Evolutionary conservation across 2,797 vertebrate genomes (phyloP), one percentile per base, ranked within the genome.

Genomic region (Brachymystax lenok): DNA sequence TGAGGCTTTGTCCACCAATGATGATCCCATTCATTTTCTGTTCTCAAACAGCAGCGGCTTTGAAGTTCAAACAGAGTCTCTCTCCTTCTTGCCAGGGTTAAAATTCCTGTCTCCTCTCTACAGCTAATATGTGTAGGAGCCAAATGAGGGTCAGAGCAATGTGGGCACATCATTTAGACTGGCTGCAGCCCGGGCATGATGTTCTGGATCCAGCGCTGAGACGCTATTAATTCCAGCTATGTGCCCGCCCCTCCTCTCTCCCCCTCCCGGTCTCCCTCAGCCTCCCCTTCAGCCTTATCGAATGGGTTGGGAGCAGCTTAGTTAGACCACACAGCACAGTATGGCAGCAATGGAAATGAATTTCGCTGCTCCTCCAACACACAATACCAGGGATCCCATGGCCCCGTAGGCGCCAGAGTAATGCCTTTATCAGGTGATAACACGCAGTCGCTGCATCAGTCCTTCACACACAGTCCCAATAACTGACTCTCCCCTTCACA

Each of bases 371-470:
- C 73, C 68, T 69, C 51, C 72, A 69, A 24, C 19, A 61, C 71
- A 78, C 64, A 40, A 52, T 77, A 46, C 54, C 59, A 24, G 35
- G 59, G 61, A 74, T 74, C 27, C 52, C 54, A 54, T 64, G 69
- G 76, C 76, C 71, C n/a, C 40, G 54, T 56, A 74, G 70, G 66
- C 69, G 54, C 54, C 69, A 54, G 63, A 64, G 54, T 78, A 82
- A 82, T 76, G 74, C 77, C 74, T 79, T 76, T 82, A 79, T 76
- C 74, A 76, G 71, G 77, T 73, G 70, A 46, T 73, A 59, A 74
- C 74, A 79, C 59, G 54, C 63, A 50, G 77, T 61, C 35, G 56
- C 61, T 24, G n/a, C 73, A 66, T 46, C 71, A 33, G 66, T 74
- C 54, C 54, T 69, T 76, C 77, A 27, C 35, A 33, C 70, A 67